Percentiles rank a stretch among this genome's conserved stretches.
Conservation (phyloP, 1,140 invertebrate species). For the Psilanteris sp. region DNA sequence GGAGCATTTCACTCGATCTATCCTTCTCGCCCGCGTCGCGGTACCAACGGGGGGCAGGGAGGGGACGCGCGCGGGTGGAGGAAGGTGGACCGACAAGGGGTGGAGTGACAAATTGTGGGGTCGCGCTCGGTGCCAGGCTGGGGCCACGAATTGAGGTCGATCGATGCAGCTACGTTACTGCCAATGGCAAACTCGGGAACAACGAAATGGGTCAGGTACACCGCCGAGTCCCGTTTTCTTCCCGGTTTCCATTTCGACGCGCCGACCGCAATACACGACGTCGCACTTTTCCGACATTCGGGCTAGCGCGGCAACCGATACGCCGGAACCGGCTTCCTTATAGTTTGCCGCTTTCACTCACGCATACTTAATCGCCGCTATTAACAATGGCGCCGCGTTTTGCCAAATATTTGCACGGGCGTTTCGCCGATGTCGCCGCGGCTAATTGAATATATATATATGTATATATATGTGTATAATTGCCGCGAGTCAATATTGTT, state of each 20-base stretch:
- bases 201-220: constrained; percentile 77
- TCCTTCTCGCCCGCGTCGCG: neutral
- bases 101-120: constrained; percentile 73
- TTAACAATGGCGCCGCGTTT: constrained; percentile 9
- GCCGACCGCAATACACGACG: constrained; percentile 24
- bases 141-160: constrained; percentile 78
- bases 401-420: too few relatives aligned
- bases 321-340: constrained; percentile 22
- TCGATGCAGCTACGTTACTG: constrained; percentile 78
- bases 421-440: too few relatives aligned
- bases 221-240: constrained; percentile 65
- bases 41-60: constrained; percentile 10
- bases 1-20: neutral
- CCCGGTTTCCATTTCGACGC: constrained; percentile 53
- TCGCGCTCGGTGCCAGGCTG: constrained; percentile 75
- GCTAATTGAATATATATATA: too few relatives aligned
- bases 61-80: constrained; percentile 28
- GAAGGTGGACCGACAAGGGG: constrained; percentile 53
- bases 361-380: constrained; percentile 16
- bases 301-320: too few relatives aligned
- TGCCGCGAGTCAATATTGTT: constrained; percentile 9
- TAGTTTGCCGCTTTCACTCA: constrained; percentile 24
- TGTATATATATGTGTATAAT: too few relatives aligned
- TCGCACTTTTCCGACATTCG: constrained; percentile 3
- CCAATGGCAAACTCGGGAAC: constrained; percentile 63